These are phyloP conservation scores for Sminthurinus signatus DNA, from an alignment of 1,140 invertebrate species.

Conservation along the genomic window DNA sequence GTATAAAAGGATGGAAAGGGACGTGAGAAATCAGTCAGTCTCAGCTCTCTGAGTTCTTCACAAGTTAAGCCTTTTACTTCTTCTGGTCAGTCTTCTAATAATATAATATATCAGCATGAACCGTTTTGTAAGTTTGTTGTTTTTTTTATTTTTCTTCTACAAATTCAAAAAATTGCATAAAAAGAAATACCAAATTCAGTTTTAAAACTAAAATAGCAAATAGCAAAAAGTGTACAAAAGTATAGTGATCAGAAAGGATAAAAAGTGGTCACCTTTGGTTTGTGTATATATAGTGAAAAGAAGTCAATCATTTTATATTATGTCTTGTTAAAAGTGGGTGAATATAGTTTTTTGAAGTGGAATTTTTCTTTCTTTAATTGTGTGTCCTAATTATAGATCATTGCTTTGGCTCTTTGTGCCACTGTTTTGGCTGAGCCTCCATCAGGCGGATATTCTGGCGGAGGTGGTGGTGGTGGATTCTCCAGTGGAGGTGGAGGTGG, in stretches of 20 bases:
- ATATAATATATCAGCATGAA: not conserved
- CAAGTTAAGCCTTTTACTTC: not conserved
- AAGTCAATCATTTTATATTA: not conserved
- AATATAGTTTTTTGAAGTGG: not conserved
- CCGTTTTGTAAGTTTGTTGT: not conserved
- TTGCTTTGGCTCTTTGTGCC: slow-evolving; percentile 5
- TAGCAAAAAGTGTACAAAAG: too few relatives aligned
- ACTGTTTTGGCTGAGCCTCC: slow-evolving; percentile 17
- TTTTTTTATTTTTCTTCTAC: not conserved
- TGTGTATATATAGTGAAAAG: not conserved
- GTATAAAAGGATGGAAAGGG: slow-evolving; percentile 3
- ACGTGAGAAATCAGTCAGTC: slow-evolving; percentile 1
- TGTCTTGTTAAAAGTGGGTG: not conserved
- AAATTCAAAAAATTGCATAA: not conserved
- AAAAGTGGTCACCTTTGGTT: too few relatives aligned
- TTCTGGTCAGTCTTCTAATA: not conserved
- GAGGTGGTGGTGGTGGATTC: slow-evolving; percentile 18
- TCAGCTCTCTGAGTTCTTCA: slow-evolving; percentile 5
- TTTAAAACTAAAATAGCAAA: slow-evolving; percentile 1
- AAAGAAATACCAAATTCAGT: not conserved
- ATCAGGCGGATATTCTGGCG: not conserved
- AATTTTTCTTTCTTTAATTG: slow-evolving; percentile 1
- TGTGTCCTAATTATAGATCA: too few relatives aligned
- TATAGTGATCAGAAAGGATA: too few relatives aligned
- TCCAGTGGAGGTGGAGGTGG: slow-evolving; percentile 9